Evolutionary conservation across 2,888 invertebrate genomes (phyloP).

Genomic region (Spisula solida): DNA sequence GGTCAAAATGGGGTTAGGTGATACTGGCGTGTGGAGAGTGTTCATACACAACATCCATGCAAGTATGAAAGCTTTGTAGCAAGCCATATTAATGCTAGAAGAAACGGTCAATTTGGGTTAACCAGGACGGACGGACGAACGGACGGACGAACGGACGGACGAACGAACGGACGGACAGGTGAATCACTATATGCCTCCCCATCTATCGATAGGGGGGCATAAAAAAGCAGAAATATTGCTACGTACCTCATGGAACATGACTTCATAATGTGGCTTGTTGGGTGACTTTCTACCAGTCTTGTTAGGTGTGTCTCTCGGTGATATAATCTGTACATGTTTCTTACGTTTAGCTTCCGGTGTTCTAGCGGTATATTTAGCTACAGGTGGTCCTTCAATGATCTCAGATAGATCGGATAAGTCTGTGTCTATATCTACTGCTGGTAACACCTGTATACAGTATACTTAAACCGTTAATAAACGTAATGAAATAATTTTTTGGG

Average conservation of each 20-base stretch:
- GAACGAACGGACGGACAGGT: too few relatives aligned
- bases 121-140: too few relatives aligned
- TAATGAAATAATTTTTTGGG: too few relatives aligned
- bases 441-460: constrained; percentile 75
- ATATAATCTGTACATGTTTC: constrained; percentile 70
- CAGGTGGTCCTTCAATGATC: constrained; percentile 58
- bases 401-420: constrained; percentile 78
- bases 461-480: constrained; percentile 72
- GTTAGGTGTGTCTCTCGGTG: constrained; percentile 54
- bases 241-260: constrained; percentile 67
- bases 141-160: too few relatives aligned
- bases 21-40: too few relatives aligned
- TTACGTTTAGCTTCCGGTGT: constrained; percentile 63
- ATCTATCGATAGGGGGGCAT: too few relatives aligned
- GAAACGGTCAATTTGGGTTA: too few relatives aligned
- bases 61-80: too few relatives aligned
- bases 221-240: neutral
- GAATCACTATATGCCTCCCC: too few relatives aligned
- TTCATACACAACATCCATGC: too few relatives aligned
- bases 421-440: constrained; percentile 82
- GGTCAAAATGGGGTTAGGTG: too few relatives aligned
- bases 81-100: too few relatives aligned
- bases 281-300: constrained; percentile 65
- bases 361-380: constrained; percentile 10
- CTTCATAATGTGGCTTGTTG: constrained; percentile 69